phyloP scores from a whole-genome alignment of 2,113 vertebrate species.

The western clawed frog (Xenopus tropicalis) region DNA sequence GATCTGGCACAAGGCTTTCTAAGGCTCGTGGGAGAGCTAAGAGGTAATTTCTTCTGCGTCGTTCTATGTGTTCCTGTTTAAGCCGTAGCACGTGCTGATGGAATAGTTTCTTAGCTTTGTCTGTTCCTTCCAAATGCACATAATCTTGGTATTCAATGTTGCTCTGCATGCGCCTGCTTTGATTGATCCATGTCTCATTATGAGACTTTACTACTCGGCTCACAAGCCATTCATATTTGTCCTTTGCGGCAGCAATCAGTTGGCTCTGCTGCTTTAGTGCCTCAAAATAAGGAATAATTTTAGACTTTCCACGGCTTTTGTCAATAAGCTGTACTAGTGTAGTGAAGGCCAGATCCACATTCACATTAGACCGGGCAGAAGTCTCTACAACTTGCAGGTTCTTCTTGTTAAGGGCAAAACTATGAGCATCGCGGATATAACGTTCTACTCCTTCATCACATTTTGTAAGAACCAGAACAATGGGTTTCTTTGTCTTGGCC shows the following conservation, averaged over 20 bases:
- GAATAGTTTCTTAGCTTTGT: conserved; percentile 93
- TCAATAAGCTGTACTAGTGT: conserved; percentile 92
- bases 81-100: conserved; percentile 88
- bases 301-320: conserved; percentile 84
- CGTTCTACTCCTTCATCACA: conserved; percentile 97
- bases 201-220: conserved; percentile 83
- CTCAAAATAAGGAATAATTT: conserved; percentile 95
- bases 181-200: conserved; percentile 79
- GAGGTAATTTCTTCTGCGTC: conserved; percentile 76
- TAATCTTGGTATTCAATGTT: conserved; percentile 87
- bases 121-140: conserved; percentile 88
- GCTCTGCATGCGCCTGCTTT: conserved; percentile 77
- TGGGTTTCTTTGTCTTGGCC: conserved; percentile 91
- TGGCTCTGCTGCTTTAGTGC: conserved; percentile 95
- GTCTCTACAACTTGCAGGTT: conserved; percentile 97
- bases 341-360: conserved; percentile 89
- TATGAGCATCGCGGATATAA: conserved; percentile 92
- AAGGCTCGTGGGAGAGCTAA: conserved; percentile 78
- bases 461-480: conserved; percentile 89
- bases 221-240: conserved; percentile 91
- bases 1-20: conserved; percentile 74
- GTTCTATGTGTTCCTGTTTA: conserved; percentile 92
- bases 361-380: conserved; percentile 92
- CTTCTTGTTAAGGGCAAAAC: conserved; percentile 91
- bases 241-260: conserved; percentile 91